phyloP scores from a whole-genome alignment of 1,140 invertebrate species.

The Olivierus martensii region DNA sequence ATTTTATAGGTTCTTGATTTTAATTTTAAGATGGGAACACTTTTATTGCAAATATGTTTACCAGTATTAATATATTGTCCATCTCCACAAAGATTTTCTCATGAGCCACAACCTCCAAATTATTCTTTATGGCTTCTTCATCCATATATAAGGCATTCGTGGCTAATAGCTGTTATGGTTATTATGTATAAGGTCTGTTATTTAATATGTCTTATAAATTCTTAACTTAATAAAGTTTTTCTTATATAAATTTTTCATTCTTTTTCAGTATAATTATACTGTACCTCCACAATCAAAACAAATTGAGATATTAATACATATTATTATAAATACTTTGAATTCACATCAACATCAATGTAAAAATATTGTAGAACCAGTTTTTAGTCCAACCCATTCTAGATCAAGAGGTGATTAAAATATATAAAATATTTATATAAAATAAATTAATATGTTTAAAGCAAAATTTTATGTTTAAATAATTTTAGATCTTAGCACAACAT shows the following conservation, averaged over 20 bases:
- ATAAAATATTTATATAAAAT: too few species aligned
- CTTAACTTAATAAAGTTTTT: not conserved
- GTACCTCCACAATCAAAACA: slow-evolving; percentile 61
- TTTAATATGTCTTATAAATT: not conserved
- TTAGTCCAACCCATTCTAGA: slow-evolving; percentile 44
- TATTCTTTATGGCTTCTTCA: slow-evolving; percentile 83
- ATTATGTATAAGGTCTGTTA: slow-evolving; percentile 80
- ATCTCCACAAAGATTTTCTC: slow-evolving; percentile 44
- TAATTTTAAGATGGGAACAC: slow-evolving; percentile 79
- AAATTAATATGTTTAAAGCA: not conserved
- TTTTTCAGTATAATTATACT: slow-evolving; percentile 73
- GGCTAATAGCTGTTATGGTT: slow-evolving; percentile 86
- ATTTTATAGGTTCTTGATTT: slow-evolving; percentile 68
- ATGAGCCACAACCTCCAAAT: slow-evolving; percentile 39
- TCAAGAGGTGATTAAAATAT: slow-evolving; percentile 57
- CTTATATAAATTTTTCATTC: slow-evolving; percentile 1
- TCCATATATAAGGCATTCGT: slow-evolving; percentile 65
- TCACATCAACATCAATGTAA: slow-evolving; percentile 76
- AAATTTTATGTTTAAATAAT: slow-evolving; percentile 9
- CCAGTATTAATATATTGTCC: slow-evolving; percentile 77
- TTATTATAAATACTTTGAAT: slow-evolving; percentile 87
- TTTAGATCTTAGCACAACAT: slow-evolving; percentile 31
- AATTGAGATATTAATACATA: slow-evolving; percentile 65
- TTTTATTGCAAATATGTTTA: slow-evolving; percentile 68
- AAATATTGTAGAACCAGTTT: slow-evolving; percentile 55